Evolutionary conservation across 2,888 invertebrate species (phyloP).

Genomic region (Oithona nana): DNA sequence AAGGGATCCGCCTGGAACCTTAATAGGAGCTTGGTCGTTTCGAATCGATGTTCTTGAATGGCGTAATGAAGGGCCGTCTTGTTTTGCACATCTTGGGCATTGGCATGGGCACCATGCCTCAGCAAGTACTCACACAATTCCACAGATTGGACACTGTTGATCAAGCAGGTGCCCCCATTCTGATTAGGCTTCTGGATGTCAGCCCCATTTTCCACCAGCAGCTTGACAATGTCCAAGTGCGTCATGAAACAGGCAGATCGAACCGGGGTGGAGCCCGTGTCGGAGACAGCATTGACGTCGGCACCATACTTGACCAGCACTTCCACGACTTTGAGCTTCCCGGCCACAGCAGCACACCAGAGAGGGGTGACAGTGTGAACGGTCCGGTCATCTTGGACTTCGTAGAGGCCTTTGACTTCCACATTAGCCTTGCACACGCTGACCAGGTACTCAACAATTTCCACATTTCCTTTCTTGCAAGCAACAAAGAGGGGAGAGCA

Average conservation of each 20-base stretch:
- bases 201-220: conserved; percentile 51
- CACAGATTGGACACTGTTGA: conserved; percentile 74
- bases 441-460: conserved; percentile 61
- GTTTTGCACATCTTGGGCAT: conserved; percentile 68
- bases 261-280: conserved; percentile 47
- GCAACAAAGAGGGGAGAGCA: conserved; percentile 63
- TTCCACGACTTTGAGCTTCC: conserved; percentile 53
- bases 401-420: conserved; percentile 63
- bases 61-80: conserved; percentile 86
- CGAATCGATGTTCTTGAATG: conserved; percentile 46
- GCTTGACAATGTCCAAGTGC: conserved; percentile 55
- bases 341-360: conserved; percentile 80
- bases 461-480: conserved; percentile 33
- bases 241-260: conserved; percentile 85
- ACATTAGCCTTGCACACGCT: conserved; percentile 60
- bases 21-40: conserved; percentile 60
- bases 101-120: conserved; percentile 56
- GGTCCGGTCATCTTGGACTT: conserved; percentile 59
- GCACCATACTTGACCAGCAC: conserved; percentile 59
- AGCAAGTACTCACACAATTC: conserved; percentile 55
- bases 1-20: conserved; percentile 55
- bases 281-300: conserved; percentile 64
- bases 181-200: conserved; percentile 64
- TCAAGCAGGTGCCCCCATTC: conserved; percentile 79
- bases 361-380: conserved; percentile 67